Conservation (phyloP, 2,797 vertebrate species). For the Eremophila alpestris region DNA sequence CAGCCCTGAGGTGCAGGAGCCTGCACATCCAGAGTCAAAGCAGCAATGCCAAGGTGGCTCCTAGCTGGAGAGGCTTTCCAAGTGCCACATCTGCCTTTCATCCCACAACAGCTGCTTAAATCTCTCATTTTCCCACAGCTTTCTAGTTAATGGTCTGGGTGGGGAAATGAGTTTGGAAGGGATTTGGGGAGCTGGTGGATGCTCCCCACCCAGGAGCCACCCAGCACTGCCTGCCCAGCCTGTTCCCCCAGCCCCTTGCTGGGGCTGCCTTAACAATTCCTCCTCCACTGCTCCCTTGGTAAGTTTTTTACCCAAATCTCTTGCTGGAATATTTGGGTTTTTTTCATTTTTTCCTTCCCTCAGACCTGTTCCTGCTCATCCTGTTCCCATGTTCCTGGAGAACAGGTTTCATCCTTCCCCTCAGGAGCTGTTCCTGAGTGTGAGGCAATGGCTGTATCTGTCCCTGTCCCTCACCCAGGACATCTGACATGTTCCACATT, state of each 20-base stretch:
- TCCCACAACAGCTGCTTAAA: neutral
- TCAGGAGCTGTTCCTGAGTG: rapidly evolving
- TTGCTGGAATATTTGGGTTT: neutral
- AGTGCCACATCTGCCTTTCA: neutral
- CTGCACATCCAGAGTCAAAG: neutral
- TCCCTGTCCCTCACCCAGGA: neutral
- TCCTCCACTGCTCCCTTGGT: conserved; percentile 24
- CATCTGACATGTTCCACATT: neutral
- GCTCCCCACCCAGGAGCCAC: neutral
- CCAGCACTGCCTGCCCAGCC: neutral
- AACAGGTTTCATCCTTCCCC: neutral
- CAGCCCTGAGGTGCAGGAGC: neutral
- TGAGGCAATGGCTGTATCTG: neutral
- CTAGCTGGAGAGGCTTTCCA: neutral
- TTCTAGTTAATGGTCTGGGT: neutral
- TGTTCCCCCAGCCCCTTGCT: neutral
- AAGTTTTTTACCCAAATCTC: conserved; percentile 55
- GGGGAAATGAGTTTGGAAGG: neutral
- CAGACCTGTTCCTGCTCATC: neutral
- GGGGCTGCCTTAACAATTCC: neutral
- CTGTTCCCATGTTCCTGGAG: neutral
- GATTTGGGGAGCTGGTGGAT: neutral
- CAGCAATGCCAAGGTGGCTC: neutral
- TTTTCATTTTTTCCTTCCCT: neutral
- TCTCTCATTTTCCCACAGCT: conserved; percentile 29